Percentiles rank a stretch among this genome's conserved stretches.
These are phyloP conservation scores for Sylvietta virens DNA, from an alignment of 2,113 vertebrate genomes.

Conservation along the genomic window DNA sequence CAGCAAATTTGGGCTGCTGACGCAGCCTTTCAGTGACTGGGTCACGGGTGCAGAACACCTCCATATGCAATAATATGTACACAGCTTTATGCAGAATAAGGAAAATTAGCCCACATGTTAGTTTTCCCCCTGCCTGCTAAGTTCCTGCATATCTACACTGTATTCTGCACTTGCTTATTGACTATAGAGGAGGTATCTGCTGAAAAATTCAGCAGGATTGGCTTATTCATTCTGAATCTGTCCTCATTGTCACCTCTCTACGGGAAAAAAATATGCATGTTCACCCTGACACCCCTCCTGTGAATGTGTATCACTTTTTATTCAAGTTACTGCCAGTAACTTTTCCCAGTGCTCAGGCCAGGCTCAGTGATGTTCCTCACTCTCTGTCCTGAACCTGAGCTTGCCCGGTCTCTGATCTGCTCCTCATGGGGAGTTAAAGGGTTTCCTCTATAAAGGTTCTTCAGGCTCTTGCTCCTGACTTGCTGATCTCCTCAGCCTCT, in stretches of 20 bases:
- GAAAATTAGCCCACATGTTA: neutral
- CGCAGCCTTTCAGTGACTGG: neutral
- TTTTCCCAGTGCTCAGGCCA: neutral
- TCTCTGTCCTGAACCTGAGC: neutral
- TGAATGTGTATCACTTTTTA: neutral
- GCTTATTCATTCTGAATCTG: neutral
- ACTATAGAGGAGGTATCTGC: neutral
- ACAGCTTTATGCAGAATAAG: neutral
- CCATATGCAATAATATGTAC: neutral
- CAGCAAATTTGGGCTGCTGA: neutral
- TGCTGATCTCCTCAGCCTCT: neutral
- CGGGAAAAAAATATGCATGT: neutral
- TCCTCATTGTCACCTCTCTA: neutral
- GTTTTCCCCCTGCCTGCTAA: neutral
- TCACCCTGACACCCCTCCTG: neutral
- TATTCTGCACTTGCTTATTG: neutral
- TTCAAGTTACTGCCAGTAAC: neutral
- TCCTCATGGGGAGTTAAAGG: neutral
- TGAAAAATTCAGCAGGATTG: neutral
- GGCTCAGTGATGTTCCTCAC: neutral
- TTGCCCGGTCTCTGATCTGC: neutral
- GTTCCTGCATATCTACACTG: neutral
- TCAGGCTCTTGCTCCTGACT: neutral
- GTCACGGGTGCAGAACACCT: neutral
- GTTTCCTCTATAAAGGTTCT: neutral